Evolutionary conservation across 2,888 invertebrate genomes (phyloP).

Genomic region (Megamerina dolium): DNA sequence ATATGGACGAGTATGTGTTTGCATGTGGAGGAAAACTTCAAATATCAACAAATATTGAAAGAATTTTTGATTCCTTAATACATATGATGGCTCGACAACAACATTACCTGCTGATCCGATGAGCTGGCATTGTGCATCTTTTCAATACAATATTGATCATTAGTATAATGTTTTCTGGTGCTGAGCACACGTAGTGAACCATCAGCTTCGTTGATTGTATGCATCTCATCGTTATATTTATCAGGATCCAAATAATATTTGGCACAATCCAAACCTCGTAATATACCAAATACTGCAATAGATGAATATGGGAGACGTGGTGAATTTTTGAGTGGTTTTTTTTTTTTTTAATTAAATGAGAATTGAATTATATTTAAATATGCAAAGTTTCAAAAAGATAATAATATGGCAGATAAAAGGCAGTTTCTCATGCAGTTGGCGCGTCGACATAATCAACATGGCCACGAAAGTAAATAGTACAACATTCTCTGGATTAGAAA

Average conservation of each 20-base stretch:
- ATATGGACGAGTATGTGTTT: too few species aligned
- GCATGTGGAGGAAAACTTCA: too few species aligned
- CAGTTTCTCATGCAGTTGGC: too few species aligned
- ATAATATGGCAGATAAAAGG: too few species aligned
- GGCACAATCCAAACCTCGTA: slow-evolving; percentile 36
- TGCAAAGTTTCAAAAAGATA: neutral
- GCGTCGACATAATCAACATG: too few species aligned
- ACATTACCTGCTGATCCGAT: slow-evolving; percentile 33
- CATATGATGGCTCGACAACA: slow-evolving; percentile 1
- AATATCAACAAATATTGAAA: slow-evolving; percentile 5
- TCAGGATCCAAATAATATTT: slow-evolving; percentile 41
- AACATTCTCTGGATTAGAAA: too few species aligned
- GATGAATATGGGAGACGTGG: too few species aligned
- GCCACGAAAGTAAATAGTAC: too few species aligned
- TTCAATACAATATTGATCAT: slow-evolving; percentile 43
- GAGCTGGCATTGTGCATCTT: slow-evolving; percentile 27
- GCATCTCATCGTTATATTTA: slow-evolving; percentile 32
- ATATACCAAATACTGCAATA: slow-evolving; percentile 38
- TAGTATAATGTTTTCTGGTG: slow-evolving; percentile 30
- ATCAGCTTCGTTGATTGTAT: slow-evolving; percentile 36
- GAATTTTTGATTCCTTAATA: neutral
- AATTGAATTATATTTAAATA: slow-evolving; percentile 3
- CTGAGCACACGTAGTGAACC: slow-evolving; percentile 35
- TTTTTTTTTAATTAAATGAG: too few species aligned
- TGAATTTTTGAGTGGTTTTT: neutral